A percentile compares a stretch with the other conserved stretches of the same genome.
Evolutionary conservation across 2,888 invertebrate genomes (phyloP).

Genomic region (Pyrgus malvae): DNA sequence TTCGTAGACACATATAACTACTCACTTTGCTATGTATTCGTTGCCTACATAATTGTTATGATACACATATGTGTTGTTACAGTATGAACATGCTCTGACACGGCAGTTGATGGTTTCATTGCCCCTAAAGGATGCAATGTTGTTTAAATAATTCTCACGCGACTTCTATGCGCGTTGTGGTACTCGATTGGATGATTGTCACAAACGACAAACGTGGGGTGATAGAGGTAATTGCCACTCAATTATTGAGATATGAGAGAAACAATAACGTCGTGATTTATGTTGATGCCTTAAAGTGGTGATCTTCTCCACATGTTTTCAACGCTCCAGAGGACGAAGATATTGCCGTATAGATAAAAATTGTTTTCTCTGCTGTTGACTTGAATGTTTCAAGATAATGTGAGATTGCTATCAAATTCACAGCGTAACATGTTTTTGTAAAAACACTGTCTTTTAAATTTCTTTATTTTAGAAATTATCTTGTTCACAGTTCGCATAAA

Average conservation of each 20-base stretch:
- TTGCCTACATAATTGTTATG: slow-evolving; percentile 4
- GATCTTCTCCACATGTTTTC: too few species aligned
- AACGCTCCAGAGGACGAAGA: neutral
- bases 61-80: neutral
- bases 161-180: slow-evolving; percentile 51
- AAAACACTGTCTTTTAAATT: too few species aligned
- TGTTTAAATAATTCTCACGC: slow-evolving; percentile 59
- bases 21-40: too few species aligned
- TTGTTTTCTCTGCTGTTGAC: too few species aligned
- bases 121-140: slow-evolving; percentile 56
- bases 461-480: too few species aligned
- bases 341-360: too few species aligned
- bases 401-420: too few species aligned
- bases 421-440: too few species aligned
- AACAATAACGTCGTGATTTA: slow-evolving; percentile 20
- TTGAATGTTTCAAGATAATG: too few species aligned
- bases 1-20: too few species aligned
- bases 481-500: too few species aligned
- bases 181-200: slow-evolving; percentile 46
- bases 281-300: neutral
- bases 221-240: slow-evolving; percentile 25
- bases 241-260: slow-evolving; percentile 26
- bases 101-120: slow-evolving; percentile 43
- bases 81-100: slow-evolving; percentile 27
- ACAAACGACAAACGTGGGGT: slow-evolving; percentile 42